A percentile compares a stretch with the other conserved stretches of the same genome.
Evolutionary conservation across 2,797 vertebrate genomes (phyloP).

Genomic region (Syndactyla subalaris): DNA sequence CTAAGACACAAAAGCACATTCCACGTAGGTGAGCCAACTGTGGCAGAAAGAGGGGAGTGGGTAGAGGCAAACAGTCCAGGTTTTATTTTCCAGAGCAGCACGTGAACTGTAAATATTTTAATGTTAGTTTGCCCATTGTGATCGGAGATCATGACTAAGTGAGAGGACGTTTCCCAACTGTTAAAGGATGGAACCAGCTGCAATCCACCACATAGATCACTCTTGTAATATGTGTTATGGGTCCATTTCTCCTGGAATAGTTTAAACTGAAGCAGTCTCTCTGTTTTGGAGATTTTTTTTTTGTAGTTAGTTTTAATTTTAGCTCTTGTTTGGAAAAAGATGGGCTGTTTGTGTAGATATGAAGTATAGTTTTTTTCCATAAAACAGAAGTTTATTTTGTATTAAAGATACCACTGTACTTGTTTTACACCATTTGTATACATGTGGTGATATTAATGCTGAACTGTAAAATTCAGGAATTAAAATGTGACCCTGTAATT

Average conservation of each 20-base stretch:
- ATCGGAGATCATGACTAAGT: conserved; percentile 78
- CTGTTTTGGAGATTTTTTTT: conserved; percentile 79
- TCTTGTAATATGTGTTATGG: conserved; percentile 77
- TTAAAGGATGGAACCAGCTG: conserved; percentile 66
- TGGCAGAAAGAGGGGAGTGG: not conserved
- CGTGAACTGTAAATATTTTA: conserved; percentile 84
- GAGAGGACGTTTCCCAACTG: conserved; percentile 42
- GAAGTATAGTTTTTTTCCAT: conserved; percentile 88
- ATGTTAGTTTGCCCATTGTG: conserved; percentile 79
- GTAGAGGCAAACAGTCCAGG: conserved; percentile 70
- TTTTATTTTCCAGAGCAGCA: conserved; percentile 72
- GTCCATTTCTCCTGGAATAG: conserved; percentile 84
- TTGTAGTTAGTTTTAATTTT: conserved; percentile 84
- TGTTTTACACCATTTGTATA: conserved; percentile 98
- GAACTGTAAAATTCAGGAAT: conserved; percentile 92
- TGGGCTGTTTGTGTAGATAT: conserved; percentile 86
- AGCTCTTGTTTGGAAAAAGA: conserved; percentile 83
- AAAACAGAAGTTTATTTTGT: conserved; percentile 93
- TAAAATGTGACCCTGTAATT: conserved; percentile 98
- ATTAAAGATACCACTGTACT: conserved; percentile 94
- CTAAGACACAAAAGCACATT: conserved; percentile 79
- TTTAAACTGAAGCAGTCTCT: conserved; percentile 79
- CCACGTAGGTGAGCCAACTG: conserved; percentile 66
- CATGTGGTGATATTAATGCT: conserved; percentile 91
- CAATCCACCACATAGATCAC: conserved; percentile 71